These are phyloP conservation scores for Rhyacophila brunnea DNA, from an alignment of 1,140 invertebrate genomes.

Conservation along the genomic window DNA sequence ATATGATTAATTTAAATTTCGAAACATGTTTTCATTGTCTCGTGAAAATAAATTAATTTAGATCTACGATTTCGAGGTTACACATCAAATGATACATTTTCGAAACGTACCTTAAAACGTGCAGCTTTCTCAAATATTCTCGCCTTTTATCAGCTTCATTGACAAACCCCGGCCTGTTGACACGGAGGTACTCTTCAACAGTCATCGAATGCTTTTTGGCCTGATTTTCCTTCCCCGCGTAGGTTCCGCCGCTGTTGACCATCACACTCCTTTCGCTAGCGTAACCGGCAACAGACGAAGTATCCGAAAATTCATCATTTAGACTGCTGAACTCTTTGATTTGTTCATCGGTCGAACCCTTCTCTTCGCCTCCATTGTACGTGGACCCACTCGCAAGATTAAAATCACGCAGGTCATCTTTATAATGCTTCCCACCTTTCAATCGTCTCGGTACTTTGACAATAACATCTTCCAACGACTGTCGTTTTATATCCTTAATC, in stretches of 20 bases:
- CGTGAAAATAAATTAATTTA: too few species aligned
- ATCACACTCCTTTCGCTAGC: background rate
- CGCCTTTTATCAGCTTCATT: slow-evolving; percentile 41
- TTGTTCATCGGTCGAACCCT: slow-evolving; percentile 27
- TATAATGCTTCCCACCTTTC: background rate
- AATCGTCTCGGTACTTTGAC: slow-evolving; percentile 44
- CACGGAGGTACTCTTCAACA: slow-evolving; percentile 47
- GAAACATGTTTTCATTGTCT: too few species aligned
- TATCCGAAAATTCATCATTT: slow-evolving; percentile 14
- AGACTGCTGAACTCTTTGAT: slow-evolving; percentile 26
- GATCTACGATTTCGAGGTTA: too few species aligned
- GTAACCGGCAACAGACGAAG: background rate
- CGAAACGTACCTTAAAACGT: slow-evolving; percentile 46
- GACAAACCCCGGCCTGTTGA: slow-evolving; percentile 49
- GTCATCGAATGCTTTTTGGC: slow-evolving; percentile 38
- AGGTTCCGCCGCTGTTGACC: background rate
- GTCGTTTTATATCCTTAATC: slow-evolving; percentile 33
- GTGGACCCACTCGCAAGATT: background rate
- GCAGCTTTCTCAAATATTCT: slow-evolving; percentile 43
- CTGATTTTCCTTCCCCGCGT: background rate
- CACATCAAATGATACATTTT: too few species aligned
- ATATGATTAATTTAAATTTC: too few species aligned
- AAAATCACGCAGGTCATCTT: slow-evolving; percentile 2
- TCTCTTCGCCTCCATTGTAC: slow-evolving; percentile 8
- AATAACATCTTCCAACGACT: slow-evolving; percentile 43